phyloP scores from a whole-genome alignment of 2,113 vertebrate genomes.

The Etheostoma spectabile region DNA sequence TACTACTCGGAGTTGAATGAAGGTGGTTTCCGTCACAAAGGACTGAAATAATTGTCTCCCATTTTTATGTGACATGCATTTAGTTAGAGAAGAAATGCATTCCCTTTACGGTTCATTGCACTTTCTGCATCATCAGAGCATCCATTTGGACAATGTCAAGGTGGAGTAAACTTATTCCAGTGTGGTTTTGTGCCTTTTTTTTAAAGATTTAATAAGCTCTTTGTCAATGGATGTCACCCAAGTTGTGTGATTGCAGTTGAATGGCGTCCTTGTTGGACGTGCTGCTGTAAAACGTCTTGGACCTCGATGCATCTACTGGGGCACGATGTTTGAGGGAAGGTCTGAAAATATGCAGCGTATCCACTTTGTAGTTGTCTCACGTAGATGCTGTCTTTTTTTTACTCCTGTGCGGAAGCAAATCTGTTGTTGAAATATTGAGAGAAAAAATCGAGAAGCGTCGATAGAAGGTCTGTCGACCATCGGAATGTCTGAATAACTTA shows the following conservation, averaged over 20 bases:
- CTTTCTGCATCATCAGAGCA: slow-evolving; percentile 21
- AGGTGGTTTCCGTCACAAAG: slow-evolving; percentile 63
- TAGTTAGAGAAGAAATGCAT: slow-evolving; percentile 18
- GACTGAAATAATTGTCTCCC: slow-evolving; percentile 58
- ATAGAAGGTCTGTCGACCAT: fast-evolving
- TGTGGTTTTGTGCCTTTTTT: slow-evolving; percentile 26
- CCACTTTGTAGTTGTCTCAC: background rate
- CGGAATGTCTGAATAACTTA: background rate
- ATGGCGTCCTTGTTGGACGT: slow-evolving; percentile 6
- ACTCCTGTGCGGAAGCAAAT: background rate
- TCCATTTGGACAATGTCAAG: slow-evolving; percentile 19
- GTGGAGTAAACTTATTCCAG: slow-evolving; percentile 5
- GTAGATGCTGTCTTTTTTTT: background rate
- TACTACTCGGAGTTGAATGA: slow-evolving; percentile 69
- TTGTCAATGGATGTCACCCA: slow-evolving; percentile 2
- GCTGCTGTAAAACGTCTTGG: background rate
- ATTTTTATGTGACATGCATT: slow-evolving; percentile 21
- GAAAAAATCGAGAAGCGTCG: background rate
- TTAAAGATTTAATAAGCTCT: background rate
- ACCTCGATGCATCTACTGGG: background rate
- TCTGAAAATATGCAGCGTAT: background rate
- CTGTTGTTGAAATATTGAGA: background rate
- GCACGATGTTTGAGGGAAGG: background rate
- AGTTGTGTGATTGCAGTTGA: slow-evolving; percentile 17
- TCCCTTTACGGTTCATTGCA: background rate